Base-by-base conservation (phyloP, 2,113 vertebrate species). In the Numida meleagris region DNA sequence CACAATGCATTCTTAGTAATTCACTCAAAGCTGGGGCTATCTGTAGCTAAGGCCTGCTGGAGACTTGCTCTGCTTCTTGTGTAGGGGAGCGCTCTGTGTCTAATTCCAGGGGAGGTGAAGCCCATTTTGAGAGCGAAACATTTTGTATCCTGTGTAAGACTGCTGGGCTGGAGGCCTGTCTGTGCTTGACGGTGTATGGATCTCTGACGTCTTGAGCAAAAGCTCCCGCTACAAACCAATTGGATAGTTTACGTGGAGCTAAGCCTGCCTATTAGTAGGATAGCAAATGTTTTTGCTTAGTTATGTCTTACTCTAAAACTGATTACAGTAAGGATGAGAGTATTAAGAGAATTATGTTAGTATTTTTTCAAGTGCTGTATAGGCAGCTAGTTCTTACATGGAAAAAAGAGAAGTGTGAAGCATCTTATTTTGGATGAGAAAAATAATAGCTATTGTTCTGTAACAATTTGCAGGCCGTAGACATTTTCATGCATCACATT, bases 401-500 rank as follows among this genome's bases (percentile, higher is more conserved):
- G 67, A 65, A 57, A 29, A 57, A 43, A 20, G 70, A 45, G 50
- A 87, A 46, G 18, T 43, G 13, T 40, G 27, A 68, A 68, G 36
- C 1, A 0, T 72, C 36, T 83, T 65, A 25, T 50, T 85, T 80
- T 68, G 71, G n/a, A 34, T 83, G 36, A 75, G 61, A 78, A 68
- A 75, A 94, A 34, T 91, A 89, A 93, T 23, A 53, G 61, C 72
- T 72, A 2, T 67, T 77, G 23, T 94, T 88, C 59, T 85, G 1
- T 78, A 55, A 90, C 63, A 51, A 29, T 93, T 94, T 97, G 67
- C 96, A 99, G 99, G 98, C 90, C 98, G 99, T 83, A 99, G 99
- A 97, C 99, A 99, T 98, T 99, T 99, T 96, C 99, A 98, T 86
- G 97, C 97, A 70, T 98, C 98, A 23, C 97, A 98, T 82, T 98